Evolutionary conservation across 2,113 vertebrate genomes (phyloP).

Genomic region (Turnix velox): DNA sequence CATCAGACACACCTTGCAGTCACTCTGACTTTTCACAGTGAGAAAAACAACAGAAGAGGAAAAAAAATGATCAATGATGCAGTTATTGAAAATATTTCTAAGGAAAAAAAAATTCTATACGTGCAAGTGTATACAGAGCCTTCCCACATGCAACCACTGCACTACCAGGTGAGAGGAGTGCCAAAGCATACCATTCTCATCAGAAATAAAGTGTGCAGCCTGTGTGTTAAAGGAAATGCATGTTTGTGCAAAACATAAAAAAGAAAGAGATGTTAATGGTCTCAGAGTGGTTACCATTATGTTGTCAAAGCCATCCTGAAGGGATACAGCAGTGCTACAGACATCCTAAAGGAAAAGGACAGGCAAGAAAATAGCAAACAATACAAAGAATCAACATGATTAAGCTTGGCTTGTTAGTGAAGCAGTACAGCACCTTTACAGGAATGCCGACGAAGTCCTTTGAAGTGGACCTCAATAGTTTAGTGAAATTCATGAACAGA

Average conservation of each 20-base stretch:
- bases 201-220: background rate
- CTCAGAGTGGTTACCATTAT: slow-evolving; percentile 59
- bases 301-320: slow-evolving; percentile 71
- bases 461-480: background rate
- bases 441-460: background rate
- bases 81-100: background rate
- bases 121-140: background rate
- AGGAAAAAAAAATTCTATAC: background rate
- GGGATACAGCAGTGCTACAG: slow-evolving; percentile 59
- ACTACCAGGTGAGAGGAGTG: background rate
- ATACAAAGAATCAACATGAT: background rate
- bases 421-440: background rate
- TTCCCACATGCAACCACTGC: background rate
- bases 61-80: background rate
- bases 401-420: background rate
- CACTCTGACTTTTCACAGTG: background rate
- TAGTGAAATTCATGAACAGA: background rate
- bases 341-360: slow-evolving; percentile 64
- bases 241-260: background rate
- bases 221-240: background rate
- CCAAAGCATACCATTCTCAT: background rate
- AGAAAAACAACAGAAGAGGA: background rate
- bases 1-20: background rate
- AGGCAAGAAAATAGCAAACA: slow-evolving; percentile 62
- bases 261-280: background rate